Conservation (phyloP, 2,113 vertebrate genomes). For the Notothenia coriiceps region DNA sequence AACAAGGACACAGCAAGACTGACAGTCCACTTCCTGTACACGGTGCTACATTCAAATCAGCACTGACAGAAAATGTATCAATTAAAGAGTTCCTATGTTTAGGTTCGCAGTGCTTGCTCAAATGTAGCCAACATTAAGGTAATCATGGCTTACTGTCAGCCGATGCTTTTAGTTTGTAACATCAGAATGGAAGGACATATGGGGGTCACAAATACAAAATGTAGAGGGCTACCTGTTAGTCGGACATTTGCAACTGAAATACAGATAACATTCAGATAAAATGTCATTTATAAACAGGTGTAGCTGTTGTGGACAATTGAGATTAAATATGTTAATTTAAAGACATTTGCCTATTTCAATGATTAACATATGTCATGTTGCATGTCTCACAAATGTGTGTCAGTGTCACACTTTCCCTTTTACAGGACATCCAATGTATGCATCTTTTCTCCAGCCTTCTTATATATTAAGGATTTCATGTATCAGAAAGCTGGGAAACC, state of each 20-base stretch:
- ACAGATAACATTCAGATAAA: background rate
- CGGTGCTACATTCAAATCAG: conserved; percentile 49
- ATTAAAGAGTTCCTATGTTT: conserved; percentile 21
- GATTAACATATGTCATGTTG: background rate
- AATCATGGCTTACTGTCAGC: too few relatives aligned
- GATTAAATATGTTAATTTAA: background rate
- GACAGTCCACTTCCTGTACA: conserved; percentile 79
- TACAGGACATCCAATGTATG: too few relatives aligned
- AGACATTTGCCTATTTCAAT: too few relatives aligned
- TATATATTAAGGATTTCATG: too few relatives aligned
- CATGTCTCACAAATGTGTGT: too few relatives aligned
- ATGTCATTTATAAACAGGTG: conserved; percentile 15
- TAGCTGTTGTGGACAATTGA: too few relatives aligned
- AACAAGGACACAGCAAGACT: conserved; percentile 83
- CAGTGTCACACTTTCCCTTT: too few relatives aligned
- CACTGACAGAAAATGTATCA: conserved; percentile 13
- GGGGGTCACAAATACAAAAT: background rate
- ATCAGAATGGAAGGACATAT: too few relatives aligned
- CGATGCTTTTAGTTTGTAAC: too few relatives aligned
- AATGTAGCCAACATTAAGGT: too few relatives aligned
- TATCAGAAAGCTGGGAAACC: too few relatives aligned
- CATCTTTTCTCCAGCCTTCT: too few relatives aligned
- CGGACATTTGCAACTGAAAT: background rate
- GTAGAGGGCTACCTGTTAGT: background rate
- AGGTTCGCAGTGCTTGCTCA: background rate